A percentile compares a stretch with the other conserved stretches of the same genome.
These are phyloP conservation scores for Oligia latruncula DNA, from an alignment of 2,888 invertebrate genomes.

Conservation along the genomic window DNA sequence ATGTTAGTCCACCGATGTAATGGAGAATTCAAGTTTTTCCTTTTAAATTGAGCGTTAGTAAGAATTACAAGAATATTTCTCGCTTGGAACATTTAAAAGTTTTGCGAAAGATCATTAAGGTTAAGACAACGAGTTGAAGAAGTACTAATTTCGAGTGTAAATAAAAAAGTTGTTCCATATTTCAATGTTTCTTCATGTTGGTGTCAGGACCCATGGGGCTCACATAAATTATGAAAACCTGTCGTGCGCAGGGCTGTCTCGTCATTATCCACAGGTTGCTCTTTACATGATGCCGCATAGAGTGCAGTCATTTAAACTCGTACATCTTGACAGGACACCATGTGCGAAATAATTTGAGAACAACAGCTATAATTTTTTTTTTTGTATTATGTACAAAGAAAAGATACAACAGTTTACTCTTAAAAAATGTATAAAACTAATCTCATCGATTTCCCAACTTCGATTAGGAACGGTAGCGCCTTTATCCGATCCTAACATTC, in stretches of 20 bases:
- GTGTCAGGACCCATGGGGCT: constrained; percentile 57
- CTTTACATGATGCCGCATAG: constrained; percentile 52
- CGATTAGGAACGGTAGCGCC: background rate
- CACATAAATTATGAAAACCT: constrained; percentile 67
- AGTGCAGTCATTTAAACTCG: constrained; percentile 52
- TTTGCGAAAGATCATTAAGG: constrained; percentile 49
- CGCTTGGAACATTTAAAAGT: constrained; percentile 37
- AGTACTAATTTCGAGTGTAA: constrained; percentile 39
- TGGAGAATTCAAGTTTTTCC: constrained; percentile 60
- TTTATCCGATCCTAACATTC: no score
- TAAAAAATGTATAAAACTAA: background rate
- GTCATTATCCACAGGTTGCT: constrained; percentile 68
- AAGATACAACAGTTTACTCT: background rate
- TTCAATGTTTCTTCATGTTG: constrained; percentile 37
- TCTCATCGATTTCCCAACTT: background rate
- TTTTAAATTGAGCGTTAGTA: constrained; percentile 59
- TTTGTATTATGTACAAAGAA: background rate
- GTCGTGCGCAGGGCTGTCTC: constrained; percentile 59
- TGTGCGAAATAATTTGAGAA: constrained; percentile 39
- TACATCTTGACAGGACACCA: constrained; percentile 53
- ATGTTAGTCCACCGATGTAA: constrained; percentile 62
- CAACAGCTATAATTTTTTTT: background rate
- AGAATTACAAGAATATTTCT: constrained; percentile 56
- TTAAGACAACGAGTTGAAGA: constrained; percentile 33
- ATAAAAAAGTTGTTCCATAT: constrained; percentile 34